Conservation (phyloP, 2,113 vertebrate species). For the Zosterops borbonicus region DNA sequence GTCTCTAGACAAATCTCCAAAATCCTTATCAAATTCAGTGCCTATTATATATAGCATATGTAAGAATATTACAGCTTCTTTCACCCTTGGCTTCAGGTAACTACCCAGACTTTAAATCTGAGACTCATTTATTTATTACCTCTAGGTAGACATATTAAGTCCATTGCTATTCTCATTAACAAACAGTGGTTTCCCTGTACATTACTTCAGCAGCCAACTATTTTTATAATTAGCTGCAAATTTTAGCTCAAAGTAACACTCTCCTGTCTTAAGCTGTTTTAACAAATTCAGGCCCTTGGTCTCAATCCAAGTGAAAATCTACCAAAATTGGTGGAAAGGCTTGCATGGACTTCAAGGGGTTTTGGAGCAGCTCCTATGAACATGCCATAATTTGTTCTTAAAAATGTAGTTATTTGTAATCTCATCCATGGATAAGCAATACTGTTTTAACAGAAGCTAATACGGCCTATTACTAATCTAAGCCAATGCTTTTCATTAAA, state of each 20-base stretch:
- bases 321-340: background rate
- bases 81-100: background rate
- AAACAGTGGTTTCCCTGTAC: conserved; percentile 30
- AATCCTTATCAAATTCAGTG: background rate
- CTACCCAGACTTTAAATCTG: conserved; percentile 1
- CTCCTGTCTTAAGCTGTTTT: background rate
- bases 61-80: background rate
- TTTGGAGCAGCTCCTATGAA: background rate
- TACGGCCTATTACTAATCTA: background rate
- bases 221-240: conserved; percentile 53
- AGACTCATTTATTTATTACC: conserved; percentile 42
- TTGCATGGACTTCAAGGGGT: background rate
- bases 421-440: background rate
- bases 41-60: background rate
- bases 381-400: background rate
- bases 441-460: background rate
- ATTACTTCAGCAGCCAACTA: conserved; percentile 42
- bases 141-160: conserved; percentile 56
- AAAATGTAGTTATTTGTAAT: background rate
- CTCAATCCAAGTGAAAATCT: conserved; percentile 17
- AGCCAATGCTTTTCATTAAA: background rate
- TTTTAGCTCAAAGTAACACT: conserved; percentile 32
- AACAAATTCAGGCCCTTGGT: conserved; percentile 19
- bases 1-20: background rate
- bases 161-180: conserved; percentile 39